Base-by-base conservation (phyloP, 1,140 invertebrate species). In the Cotesia chilonis region DNA sequence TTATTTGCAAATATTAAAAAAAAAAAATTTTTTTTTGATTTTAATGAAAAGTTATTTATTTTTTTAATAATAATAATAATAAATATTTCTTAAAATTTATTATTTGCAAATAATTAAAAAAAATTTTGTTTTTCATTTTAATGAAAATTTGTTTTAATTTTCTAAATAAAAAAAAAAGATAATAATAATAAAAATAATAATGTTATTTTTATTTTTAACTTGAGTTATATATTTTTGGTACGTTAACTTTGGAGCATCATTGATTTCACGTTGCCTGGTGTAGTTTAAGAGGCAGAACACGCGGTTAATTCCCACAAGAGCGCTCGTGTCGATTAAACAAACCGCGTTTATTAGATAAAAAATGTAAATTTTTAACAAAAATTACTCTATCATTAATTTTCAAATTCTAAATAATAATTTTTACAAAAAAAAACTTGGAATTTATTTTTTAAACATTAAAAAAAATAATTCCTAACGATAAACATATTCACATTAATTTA, bases 261-360 rank as follows among this genome's bases (percentile, higher is more conserved):
- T 59, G 57, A 59, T 59, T 59, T 59, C 57, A 59, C 57, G 57
- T 59, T 20, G 57, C 57, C 20, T 9, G 10, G 41, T 41, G 41
- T 41, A 59, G 14, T 59, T 59, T 28, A 59, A 59, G 57, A 59
- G 57, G 14, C 20, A 20, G 57, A 59, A 59, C 57, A 59, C 57
- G 57, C 17, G 57, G 57, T 59, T 59, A 59, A 59, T 59, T 59
- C 57, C 17, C 57, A 59, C 57, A 17, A 59, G 57, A 59, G 57
- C 7, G 17, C 57, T 59, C 57, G 20, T 20, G 57, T 59, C 14
- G 57, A 7, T 20, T 55, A 55, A 20, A 59, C 57, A 59, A 20
- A 35, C 57, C 28, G 9, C 20, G 9, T 20, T 59, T n/a, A 55
- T 14, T 3, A 20, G 20, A 59, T 5, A 55, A 55, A 9, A 17